These are phyloP conservation scores for Pagetopsis macropterus DNA, from an alignment of 2,797 vertebrate genomes.

Conservation along the genomic window DNA sequence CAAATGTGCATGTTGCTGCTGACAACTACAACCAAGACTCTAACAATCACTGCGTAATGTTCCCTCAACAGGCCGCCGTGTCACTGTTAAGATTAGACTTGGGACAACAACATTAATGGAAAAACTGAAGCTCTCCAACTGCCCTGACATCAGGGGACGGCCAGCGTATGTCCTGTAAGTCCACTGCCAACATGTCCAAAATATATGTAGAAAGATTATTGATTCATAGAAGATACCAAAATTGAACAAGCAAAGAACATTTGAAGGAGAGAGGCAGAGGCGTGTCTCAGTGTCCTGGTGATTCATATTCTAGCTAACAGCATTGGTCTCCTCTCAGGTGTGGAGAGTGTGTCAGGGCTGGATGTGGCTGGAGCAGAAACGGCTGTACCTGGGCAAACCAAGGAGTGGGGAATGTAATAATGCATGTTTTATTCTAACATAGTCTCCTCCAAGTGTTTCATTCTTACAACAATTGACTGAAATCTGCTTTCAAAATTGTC, in stretches of 20 bases:
- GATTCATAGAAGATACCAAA: neutral
- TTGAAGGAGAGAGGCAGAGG: neutral
- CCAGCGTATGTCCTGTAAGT: slow-evolving; percentile 55
- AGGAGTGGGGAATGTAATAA: slow-evolving; percentile 33
- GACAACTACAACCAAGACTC: neutral
- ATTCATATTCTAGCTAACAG: neutral
- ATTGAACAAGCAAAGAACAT: neutral
- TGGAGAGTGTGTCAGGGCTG: slow-evolving; percentile 65
- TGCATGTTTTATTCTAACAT: neutral
- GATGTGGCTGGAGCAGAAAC: slow-evolving; percentile 71
- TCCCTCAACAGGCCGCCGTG: slow-evolving; percentile 17
- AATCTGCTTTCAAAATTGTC: no score
- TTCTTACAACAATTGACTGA: neutral
- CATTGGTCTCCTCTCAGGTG: slow-evolving; percentile 68
- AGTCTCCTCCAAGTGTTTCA: neutral
- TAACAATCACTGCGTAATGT: neutral
- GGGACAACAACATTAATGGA: slow-evolving; percentile 2
- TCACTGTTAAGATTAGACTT: slow-evolving; percentile 49
- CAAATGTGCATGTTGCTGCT: neutral
- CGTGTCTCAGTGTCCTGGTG: no score
- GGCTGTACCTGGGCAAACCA: slow-evolving; percentile 67
- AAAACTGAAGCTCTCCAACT: slow-evolving; percentile 56
- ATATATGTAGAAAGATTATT: neutral
- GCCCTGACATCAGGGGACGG: slow-evolving; percentile 54
- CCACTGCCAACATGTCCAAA: neutral